Base-by-base conservation (phyloP, 2,888 invertebrate species). In the Netelia melanura region DNA sequence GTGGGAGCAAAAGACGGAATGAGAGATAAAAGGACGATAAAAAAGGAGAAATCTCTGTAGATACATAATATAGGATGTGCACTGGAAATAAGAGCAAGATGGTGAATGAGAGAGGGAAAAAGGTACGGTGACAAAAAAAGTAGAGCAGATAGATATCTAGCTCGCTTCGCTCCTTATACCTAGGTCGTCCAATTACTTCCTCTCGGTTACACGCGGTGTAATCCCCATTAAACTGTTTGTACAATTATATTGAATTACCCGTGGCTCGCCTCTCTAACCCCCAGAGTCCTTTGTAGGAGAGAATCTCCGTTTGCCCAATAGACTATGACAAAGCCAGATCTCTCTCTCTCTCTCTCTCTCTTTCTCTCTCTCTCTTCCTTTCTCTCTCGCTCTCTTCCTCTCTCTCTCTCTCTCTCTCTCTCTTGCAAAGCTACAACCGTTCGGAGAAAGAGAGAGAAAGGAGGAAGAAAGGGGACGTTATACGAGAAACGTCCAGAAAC, bases 211-310 rank as follows among this genome's bases (percentile, higher is more conserved):
- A 85, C 86, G 81, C 85, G 76, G 82, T 74, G 82, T 81, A 86
- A 86, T 84, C 84, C 86, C 86, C 82, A 84, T 86, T 84, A 86
- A 86, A 86, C 86, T 86, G 84, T 86, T 86, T 86, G 82, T 84
- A 86, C 84, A 86, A 86, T 86, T 82, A 86, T 86, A 86, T 86
- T 86, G 86, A 86, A 86, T 84, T 86, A 84, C 78, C 81, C 82
- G 52, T 67, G 62, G 77, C 76, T 76, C 43, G 67, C 38, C 58
- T 72, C 58, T 44, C 56, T 62, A 61, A 11, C 68, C 67, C 74
- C 74, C 56, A 23, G 62, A 58, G 58, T 9, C 21, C 58, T 58
- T 58, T 58, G 58, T 58, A 21, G 17, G 58, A 64, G 80, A 72
- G 62, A 64, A 44, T 83, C 83, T 83, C 58, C 21, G 10, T 58